Base-by-base conservation (phyloP, 1,140 invertebrate genomes). In the Panagrolaimus sp. region DNA sequence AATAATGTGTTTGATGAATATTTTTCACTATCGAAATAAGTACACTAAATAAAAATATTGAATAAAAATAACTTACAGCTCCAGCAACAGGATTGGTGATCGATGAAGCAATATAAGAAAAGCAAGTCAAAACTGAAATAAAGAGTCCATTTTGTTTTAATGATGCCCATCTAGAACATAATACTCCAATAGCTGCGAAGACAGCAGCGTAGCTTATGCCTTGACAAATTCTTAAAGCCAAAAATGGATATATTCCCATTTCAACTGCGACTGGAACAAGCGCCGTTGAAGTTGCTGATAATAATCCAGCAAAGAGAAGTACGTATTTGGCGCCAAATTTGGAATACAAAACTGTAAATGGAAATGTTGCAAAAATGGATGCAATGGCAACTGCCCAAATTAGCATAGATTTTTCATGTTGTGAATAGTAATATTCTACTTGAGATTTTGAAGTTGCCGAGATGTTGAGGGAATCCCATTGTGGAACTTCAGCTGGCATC, bases 51-150 rank as follows among this genome's bases (percentile, higher is more conserved):
- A n/a, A n/a, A n/a, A n/a, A n/a, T n/a, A n/a, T n/a, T n/a, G n/a
- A n/a, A n/a, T 38, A 38, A 38, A 38, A 38, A 38, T 38, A 38
- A 65, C 63, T 65, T 47, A 65, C 63, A 13, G 61, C 61, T 57
- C 65, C 65, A 57, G 61, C 48, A 7, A 72, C 66, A 3, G 70
- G 65, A 43, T 70, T 68, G 11, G 70, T 72, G 69, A 72, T 70
- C 16, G 46, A 47, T 1, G 70, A 47, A 13, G 70, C 72, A 13
- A 72, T 13, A 13, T 25, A 57, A 45, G 57, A 20, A 57, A 48
- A 68, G 5, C n/a, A 48, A 14, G 66, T 65, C 9, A 68, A 42
- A 8, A 68, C 57, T 8, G 51, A 20, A 13, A 68, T 46, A 31
- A 68, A 68, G 0, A 68, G 14, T 42, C 66, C 66, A 9, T 68